Evolutionary conservation across 2,113 vertebrate species (phyloP), one percentile per base, ranked within the genome.

Genomic region (Malurus melanocephalus): DNA sequence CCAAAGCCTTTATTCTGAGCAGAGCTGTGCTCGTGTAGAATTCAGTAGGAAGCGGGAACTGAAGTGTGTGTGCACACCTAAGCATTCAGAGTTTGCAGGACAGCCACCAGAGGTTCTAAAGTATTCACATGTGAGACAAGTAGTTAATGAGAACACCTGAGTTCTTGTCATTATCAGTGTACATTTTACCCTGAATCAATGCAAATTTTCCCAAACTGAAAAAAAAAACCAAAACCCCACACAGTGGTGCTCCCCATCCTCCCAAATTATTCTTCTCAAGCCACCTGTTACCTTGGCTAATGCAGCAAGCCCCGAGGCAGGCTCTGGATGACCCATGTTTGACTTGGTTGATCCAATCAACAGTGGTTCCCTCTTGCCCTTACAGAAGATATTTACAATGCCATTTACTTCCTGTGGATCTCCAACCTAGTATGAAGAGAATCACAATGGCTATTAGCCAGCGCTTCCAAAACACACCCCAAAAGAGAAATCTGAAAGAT

Each of bases 311-410:
- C 99, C 99, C 1, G 99, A 99, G 16, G 98, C 99, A 7, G 99
- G 98, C 94, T 99, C 99, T 7, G 99, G 97, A 80, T 99, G 99
- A 35, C 99, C 99, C 99, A 99, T 99, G 96, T 99, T 99, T 57
- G 99, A 99, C 94, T 99, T 99, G 61, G 98, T 98, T 89, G 99
- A 99, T 45, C 99, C 99, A 16, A 99, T 97, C 74, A 99, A 95
- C 91, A 99, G 90, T 1, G 98, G 98, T 2, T 97, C 95, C 80
- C 95, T 95, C 75, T 97, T 79, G 53, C 94, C 88, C 16, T 97
- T 33, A 60, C 98, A 99, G 94, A 99, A 98, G 23, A 98, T 92
- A 18, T 46, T 42, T 56, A 78, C 96, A 20, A 99, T 98, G 81
- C 98, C 89, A 10, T 98, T 99, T 43, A 99, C 90, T 95, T 99